These are phyloP conservation scores for Xiphorhynchus elegans DNA, from an alignment of 2,113 vertebrate genomes.

Conservation along the genomic window DNA sequence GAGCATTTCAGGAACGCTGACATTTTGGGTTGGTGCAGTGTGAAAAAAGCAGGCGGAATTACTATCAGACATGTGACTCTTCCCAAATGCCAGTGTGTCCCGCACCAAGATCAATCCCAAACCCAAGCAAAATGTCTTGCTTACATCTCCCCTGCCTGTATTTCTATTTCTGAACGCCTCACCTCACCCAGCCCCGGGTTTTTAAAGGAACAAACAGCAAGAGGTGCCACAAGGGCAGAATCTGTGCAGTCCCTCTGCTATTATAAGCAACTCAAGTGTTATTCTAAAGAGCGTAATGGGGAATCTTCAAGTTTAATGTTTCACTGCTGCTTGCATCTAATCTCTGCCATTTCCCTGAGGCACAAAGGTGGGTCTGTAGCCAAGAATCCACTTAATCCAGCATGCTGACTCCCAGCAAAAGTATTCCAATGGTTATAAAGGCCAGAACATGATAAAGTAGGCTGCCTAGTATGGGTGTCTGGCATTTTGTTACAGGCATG, in stretches of 20 bases:
- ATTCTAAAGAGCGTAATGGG: conserved; percentile 45
- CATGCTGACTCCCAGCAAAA: conserved; percentile 25
- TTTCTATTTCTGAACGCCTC: conserved; percentile 20
- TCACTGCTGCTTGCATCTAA: conserved; percentile 36
- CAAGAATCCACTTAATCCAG: conserved; percentile 61
- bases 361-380: conserved; percentile 44
- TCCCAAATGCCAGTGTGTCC: not conserved
- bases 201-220: conserved; percentile 10
- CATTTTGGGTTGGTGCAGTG: not conserved
- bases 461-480: not conserved
- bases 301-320: conserved; percentile 58
- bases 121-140: not conserved
- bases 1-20: not conserved
- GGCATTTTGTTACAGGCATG: not conserved
- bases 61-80: not conserved
- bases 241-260: conserved; percentile 29
- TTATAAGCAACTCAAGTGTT: conserved; percentile 53
- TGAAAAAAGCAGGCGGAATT: conserved; percentile 19
- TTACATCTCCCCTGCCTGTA: not conserved
- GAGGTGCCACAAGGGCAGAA: conserved; percentile 13
- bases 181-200: not conserved
- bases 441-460: not conserved
- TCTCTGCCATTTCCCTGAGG: conserved; percentile 49
- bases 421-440: conserved; percentile 32
- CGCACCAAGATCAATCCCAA: not conserved